Evolutionary conservation across 2,888 invertebrate genomes (phyloP), one percentile per base, ranked within the genome.

Genomic region (Tenthredo livida): DNA sequence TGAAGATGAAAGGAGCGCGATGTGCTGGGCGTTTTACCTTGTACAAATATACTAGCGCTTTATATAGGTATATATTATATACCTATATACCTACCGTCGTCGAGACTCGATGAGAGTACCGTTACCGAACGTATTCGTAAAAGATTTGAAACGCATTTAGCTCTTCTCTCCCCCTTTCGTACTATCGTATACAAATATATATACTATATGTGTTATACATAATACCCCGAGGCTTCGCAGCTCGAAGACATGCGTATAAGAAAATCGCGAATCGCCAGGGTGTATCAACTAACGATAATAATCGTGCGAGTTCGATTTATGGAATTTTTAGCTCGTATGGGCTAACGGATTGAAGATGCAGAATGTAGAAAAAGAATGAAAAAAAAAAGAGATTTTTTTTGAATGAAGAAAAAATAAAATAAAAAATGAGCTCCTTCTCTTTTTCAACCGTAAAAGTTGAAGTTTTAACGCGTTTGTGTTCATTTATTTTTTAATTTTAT

Each of bases 21-120:
- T 21, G 61, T 50, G 80, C 58, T 80, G 80, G 80, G 80, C 80
- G 80, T 80, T 80, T 80, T 80, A 80, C 80, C 80, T 58, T 80
- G 80, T 80, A 50, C 61, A 80, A 80, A 77, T 77, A 77, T 77
- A 77, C 77, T 33, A 77, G 29, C 77, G 54, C 80, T 61, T 61
- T 33, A 50, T 29, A 25, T 50, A 54, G 50, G 10, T 77, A 77
- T 37, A 37, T 37, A 37, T 37, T 37, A 7, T 37, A 37, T 37
- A 7, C 4, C 2, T 33, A 33, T 33, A 33, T 73, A 72, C 0
- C 6, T 40, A 43, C 43, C 21, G 15, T 21, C 12, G 7, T 25
- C 47, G 21, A 25, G 15, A 47, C 25, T 10, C 21, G 7, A 50
- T 37, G 58, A 77, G 54, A 40, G 37, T 80, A 33, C 80, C 80